These are phyloP conservation scores for Miltochrista miniata DNA, from an alignment of 2,888 invertebrate species.

Conservation along the genomic window DNA sequence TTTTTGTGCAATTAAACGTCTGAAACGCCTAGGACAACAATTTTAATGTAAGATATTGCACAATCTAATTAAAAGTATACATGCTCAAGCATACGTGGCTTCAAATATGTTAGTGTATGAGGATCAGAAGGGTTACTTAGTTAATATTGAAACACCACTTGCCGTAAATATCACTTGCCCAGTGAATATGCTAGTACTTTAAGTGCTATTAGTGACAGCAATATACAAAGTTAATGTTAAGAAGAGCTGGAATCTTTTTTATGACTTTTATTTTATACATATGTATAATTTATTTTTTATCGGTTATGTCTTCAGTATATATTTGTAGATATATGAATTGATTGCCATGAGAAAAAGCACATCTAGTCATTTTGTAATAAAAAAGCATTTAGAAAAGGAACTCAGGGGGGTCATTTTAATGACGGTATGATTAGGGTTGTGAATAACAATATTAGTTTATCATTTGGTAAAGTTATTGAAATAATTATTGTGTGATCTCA, in stretches of 20 bases:
- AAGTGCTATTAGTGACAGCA: slow-evolving; percentile 19
- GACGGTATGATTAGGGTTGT: slow-evolving; percentile 78
- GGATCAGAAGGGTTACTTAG: slow-evolving; percentile 14
- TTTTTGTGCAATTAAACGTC: background rate
- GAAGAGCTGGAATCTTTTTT: slow-evolving; percentile 32
- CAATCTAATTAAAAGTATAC: background rate
- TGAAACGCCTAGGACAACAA: slow-evolving; percentile 8
- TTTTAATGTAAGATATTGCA: no score
- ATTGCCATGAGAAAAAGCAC: slow-evolving; percentile 70
- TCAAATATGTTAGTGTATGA: slow-evolving; percentile 20
- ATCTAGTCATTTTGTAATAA: slow-evolving; percentile 74
- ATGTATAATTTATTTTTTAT: slow-evolving; percentile 35
- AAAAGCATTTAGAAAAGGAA: slow-evolving; percentile 66
- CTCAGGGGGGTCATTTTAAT: slow-evolving; percentile 48
- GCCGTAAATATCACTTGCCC: slow-evolving; percentile 50
- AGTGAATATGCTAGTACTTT: slow-evolving; percentile 40
- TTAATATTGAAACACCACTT: slow-evolving; percentile 46
- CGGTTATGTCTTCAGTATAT: slow-evolving; percentile 32
- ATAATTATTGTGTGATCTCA: slow-evolving; percentile 71
- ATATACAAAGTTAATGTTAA: slow-evolving; percentile 43
- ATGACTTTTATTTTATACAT: slow-evolving; percentile 46
- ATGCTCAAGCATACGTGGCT: slow-evolving; percentile 21
- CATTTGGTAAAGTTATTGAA: slow-evolving; percentile 55
- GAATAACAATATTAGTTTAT: slow-evolving; percentile 76
- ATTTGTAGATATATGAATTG: slow-evolving; percentile 37